Evolutionary conservation across 2,113 vertebrate genomes (phyloP).

Genomic region (Diphyllodes magnificus): DNA sequence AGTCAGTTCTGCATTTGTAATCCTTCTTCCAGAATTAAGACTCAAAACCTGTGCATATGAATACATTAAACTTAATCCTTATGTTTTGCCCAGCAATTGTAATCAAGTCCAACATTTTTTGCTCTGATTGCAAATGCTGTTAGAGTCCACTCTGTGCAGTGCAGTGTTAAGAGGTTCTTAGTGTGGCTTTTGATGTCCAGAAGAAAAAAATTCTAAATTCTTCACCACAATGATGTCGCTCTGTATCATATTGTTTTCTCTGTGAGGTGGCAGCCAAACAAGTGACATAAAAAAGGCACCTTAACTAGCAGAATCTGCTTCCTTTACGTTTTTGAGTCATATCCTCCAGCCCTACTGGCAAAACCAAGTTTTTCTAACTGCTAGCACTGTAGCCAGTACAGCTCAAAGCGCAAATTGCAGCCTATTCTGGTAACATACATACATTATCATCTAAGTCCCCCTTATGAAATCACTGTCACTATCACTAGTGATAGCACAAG

Average conservation of each 20-base stretch:
- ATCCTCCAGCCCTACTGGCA: slow-evolving; percentile 5
- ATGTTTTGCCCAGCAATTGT: neutral
- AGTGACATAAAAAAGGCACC: slow-evolving; percentile 3
- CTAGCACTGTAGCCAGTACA: neutral
- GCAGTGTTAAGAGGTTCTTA: neutral
- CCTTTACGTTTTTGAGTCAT: slow-evolving; percentile 43
- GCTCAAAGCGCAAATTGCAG: neutral
- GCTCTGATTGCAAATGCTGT: neutral
- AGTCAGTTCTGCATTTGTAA: neutral
- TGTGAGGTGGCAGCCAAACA: neutral
- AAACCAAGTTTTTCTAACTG: slow-evolving; percentile 1
- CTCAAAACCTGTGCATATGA: neutral
- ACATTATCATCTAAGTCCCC: neutral
- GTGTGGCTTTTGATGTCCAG: neutral
- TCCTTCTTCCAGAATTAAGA: neutral
- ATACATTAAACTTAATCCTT: neutral
- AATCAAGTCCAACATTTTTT: neutral
- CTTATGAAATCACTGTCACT: neutral
- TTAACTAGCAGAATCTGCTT: slow-evolving; percentile 5
- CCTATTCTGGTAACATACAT: neutral
- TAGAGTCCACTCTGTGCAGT: neutral
- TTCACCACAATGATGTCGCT: neutral
- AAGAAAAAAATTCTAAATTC: neutral
- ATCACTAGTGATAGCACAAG: neutral
- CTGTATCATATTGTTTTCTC: neutral